Conservation (phyloP, 1,140 invertebrate genomes). For the Drosophila kepulauana region DNA sequence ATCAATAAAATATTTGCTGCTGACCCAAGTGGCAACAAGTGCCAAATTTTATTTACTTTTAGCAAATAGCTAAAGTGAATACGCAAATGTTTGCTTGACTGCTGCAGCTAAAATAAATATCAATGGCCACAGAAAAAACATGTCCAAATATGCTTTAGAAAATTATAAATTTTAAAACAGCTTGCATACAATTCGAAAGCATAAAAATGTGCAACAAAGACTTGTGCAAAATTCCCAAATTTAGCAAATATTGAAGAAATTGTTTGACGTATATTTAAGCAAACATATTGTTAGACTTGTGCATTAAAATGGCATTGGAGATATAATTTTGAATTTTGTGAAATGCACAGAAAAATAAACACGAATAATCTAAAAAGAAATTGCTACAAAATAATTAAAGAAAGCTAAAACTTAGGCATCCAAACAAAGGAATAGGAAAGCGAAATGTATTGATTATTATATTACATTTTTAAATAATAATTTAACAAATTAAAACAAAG, state of each 20-base stretch:
- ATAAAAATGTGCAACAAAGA: not conserved
- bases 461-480: too few relatives aligned
- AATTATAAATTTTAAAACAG: constrained; percentile 1
- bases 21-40: not conserved
- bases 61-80: not conserved
- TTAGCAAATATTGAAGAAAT: not conserved
- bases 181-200: not conserved
- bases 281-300: too few relatives aligned
- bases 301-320: too few relatives aligned
- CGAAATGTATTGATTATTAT: too few relatives aligned
- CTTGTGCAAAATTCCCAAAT: not conserved
- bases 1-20: constrained; percentile 7
- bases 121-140: not conserved
- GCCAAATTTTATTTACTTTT: not conserved
- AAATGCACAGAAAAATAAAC: too few relatives aligned
- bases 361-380: too few relatives aligned
- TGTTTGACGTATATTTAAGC: too few relatives aligned
- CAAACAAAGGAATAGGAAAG: too few relatives aligned
- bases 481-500: too few relatives aligned
- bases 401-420: too few relatives aligned
- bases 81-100: not conserved
- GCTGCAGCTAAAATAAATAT: not conserved
- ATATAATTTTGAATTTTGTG: too few relatives aligned
- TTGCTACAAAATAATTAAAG: too few relatives aligned
- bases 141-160: not conserved